Evolutionary conservation across 2,888 invertebrate genomes (phyloP), one percentile per base, ranked within the genome.

Genomic region (Erpobdella octoculata): DNA sequence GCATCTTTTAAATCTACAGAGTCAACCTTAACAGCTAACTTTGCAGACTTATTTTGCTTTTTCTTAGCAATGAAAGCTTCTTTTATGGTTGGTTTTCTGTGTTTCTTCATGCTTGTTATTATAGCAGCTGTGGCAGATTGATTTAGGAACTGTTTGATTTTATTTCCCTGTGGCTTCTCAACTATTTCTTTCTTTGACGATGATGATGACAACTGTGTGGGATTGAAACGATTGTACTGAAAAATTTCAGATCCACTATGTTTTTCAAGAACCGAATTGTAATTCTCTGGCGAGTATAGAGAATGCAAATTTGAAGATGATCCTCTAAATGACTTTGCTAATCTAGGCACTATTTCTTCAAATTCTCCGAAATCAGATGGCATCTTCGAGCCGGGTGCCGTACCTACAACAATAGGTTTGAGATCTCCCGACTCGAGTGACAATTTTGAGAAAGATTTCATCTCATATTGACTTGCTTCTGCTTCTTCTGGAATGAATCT

Each of bases 31-130:
- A 62, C 31, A 1, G 62, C 35, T n/a, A 35, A 35, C 33, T 31
- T 31, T 9, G 38, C 33, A 0, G n/a, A 48, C n/a, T 48, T 38
- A 21, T 33, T 25, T 33, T 35, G 58, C 28, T 46, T 28, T 31
- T 69, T 69, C 37, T 69, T 69, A 28, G 69, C 31, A 58, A 69
- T 38, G 58, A 69, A 69, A 31, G 69, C 69, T 46, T 69, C 69
- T 46, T 69, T 69, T 38, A 58, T 69, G 33, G 69, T 69, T 18
- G 69, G 48, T 36, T 69, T 69, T 15, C 58, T 46, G 33, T 18
- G 31, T 37, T 69, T 69, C 31, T 62, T 62, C 33, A 35, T n/a
- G n/a, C 31, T 62, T 15, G 12, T n/a, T n/a, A n/a, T n/a, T n/a
- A n/a, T n/a, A 41, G 12, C n/a, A n/a, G 46, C 46, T 41, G n/a